A percentile compares a stretch with the other conserved stretches of the same genome.
These are phyloP conservation scores for Drosophila obscura DNA, from an alignment of 1,140 invertebrate species.

Conservation along the genomic window DNA sequence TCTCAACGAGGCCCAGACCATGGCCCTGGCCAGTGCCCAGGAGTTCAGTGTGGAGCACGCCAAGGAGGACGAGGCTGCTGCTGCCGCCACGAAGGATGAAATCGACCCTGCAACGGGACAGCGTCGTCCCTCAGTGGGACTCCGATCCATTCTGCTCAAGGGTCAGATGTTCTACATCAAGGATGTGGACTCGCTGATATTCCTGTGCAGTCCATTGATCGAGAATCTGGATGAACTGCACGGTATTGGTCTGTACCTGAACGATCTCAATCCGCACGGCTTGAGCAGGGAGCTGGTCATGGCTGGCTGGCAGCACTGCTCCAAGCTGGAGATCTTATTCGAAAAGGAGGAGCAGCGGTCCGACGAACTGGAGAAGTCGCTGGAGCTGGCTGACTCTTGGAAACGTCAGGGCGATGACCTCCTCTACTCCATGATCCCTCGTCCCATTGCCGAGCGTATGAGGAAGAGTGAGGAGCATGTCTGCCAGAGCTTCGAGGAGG, in stretches of 20 bases:
- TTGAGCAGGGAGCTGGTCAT: constrained; percentile 93
- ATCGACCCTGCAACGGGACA: constrained; percentile 75
- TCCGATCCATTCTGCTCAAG: constrained; percentile 89
- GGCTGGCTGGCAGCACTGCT: constrained; percentile 94
- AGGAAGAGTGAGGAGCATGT: constrained; percentile 89
- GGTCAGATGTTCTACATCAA: constrained; percentile 93
- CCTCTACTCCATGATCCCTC: constrained; percentile 96
- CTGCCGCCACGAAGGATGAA: constrained; percentile 38
- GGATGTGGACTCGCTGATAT: constrained; percentile 91
- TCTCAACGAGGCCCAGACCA: constrained; percentile 68
- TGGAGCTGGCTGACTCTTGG: constrained; percentile 90
- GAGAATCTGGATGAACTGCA: constrained; percentile 92
- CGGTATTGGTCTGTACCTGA: constrained; percentile 91
- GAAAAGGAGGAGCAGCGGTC: constrained; percentile 91
- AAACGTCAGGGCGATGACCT: constrained; percentile 94
- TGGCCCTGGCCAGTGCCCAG: constrained; percentile 61
- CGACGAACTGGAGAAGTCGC: constrained; percentile 89
- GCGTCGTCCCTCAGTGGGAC: constrained; percentile 88
- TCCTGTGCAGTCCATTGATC: constrained; percentile 94
- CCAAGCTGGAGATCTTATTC: constrained; percentile 92
- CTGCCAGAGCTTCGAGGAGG: constrained; percentile 87
- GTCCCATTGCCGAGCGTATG: constrained; percentile 87
- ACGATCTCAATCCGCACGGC: constrained; percentile 94
- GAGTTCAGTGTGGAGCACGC: constrained; percentile 59
- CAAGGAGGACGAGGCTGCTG: constrained; percentile 42